Conservation (phyloP, 2,797 vertebrate species). For the Squalus acanthias region DNA sequence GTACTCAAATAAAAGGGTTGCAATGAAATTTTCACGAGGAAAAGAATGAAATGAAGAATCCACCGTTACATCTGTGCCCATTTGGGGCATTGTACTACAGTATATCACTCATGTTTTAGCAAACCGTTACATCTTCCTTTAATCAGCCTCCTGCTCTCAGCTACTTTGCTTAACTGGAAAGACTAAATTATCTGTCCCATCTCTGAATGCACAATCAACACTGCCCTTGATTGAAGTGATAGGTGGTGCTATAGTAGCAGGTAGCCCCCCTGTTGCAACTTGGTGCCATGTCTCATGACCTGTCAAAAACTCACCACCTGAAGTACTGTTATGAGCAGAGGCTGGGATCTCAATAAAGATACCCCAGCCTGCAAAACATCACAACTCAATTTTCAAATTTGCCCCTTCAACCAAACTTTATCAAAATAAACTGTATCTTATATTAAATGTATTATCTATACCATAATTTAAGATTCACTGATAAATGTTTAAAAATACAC, state of each 20-base stretch:
- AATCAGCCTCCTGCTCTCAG: neutral
- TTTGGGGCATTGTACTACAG: neutral
- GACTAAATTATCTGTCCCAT: neutral
- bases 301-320: neutral
- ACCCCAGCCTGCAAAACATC: neutral
- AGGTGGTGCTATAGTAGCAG: neutral
- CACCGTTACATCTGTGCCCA: neutral
- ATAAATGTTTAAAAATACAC: neutral
- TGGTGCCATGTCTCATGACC: neutral
- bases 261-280: neutral
- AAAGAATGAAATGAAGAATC: neutral
- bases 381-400: neutral
- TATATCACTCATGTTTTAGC: neutral
- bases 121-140: neutral
- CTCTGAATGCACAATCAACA: neutral
- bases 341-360: neutral
- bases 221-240: neutral
- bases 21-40: neutral
- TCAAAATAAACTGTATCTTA: neutral
- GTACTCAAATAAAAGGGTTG: neutral
- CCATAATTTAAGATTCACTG: neutral
- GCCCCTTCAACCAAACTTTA: neutral
- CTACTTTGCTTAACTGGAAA: neutral
- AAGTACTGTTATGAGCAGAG: neutral
- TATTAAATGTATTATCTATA: neutral